These are phyloP conservation scores for Protobothrops flavoviridis DNA, from an alignment of 2,113 vertebrate species.

Conservation along the genomic window DNA sequence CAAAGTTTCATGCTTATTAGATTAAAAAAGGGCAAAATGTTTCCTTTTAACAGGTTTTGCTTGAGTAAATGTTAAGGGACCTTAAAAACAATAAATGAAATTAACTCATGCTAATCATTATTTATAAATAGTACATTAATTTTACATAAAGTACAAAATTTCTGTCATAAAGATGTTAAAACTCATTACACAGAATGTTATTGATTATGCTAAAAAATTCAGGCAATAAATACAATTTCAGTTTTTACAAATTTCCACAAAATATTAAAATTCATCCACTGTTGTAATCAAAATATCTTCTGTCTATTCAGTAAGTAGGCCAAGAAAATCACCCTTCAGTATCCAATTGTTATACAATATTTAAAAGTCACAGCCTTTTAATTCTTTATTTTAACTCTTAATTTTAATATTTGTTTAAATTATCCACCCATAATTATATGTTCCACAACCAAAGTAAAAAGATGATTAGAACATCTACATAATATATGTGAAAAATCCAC, in stretches of 20 bases:
- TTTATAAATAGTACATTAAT: conserved; percentile 44
- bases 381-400: not conserved
- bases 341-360: not conserved
- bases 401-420: not conserved
- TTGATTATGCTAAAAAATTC: not conserved
- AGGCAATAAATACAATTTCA: not conserved
- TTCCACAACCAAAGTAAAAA: not conserved
- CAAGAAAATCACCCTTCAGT: not conserved
- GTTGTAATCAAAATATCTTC: not conserved
- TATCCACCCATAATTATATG: not conserved
- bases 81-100: conserved; percentile 25
- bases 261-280: not conserved
- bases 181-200: not conserved
- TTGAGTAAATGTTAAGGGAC: conserved; percentile 14
- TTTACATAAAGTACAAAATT: not conserved
- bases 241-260: not conserved
- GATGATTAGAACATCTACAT: not conserved
- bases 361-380: not conserved
- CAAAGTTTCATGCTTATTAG: conserved; percentile 30
- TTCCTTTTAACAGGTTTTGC: conserved; percentile 26
- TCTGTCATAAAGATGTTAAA: conserved; percentile 30
- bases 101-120: not conserved
- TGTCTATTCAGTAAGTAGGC: not conserved
- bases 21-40: conserved; percentile 9
- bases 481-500: not conserved